Evolutionary conservation across 2,113 vertebrate genomes (phyloP), one percentile per base, ranked within the genome.

Genomic region (Tachysurus vachellii): DNA sequence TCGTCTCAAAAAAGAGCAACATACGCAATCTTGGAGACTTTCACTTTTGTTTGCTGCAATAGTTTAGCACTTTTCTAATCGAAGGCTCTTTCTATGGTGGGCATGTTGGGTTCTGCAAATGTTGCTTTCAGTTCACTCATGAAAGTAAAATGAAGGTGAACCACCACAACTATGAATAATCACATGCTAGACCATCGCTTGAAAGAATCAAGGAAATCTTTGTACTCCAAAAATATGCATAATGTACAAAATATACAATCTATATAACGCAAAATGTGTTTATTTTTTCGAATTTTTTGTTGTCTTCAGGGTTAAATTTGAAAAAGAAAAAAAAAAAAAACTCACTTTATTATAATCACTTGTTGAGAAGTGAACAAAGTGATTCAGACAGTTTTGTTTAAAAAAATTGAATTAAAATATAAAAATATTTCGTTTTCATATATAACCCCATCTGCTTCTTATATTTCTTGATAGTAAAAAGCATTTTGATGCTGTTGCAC

Each of bases 1-100:
- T 61, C 47, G 12, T 53, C 6, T 77, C 9, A 7, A 23, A 86
- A 82, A 42, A 87, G 68, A 82, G 23, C 53, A 84, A 70, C 64
- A 71, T 31, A 12, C n/a, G 70, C 28, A 71, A 70, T n/a, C 17
- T 56, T 36, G 56, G 28, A 57, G 9, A 56, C 5, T 71, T 84
- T 84, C 47, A 84, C 50, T 56, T 84, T 70, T 10, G 12, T 54
- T 53, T n/a, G 19, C 0, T 76, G 73, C 26, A 11, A 3, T 21
- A 23, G 64, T 70, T 53, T 54, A 31, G 47, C 23, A 54, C 36
- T 36, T 70, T 71, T 21, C n/a, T 19, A 19, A 50, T 4, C 3
- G 4, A 23, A 1, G 53, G n/a, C 44, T 70, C 16, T 83, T 50
- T 68, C 16, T 64, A 16, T 28, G 4, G 13, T 23, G 17, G 19